Percentiles rank a stretch among this genome's conserved stretches.
phyloP scores from a whole-genome alignment of 2,113 vertebrate genomes.

The Motacilla alba region DNA sequence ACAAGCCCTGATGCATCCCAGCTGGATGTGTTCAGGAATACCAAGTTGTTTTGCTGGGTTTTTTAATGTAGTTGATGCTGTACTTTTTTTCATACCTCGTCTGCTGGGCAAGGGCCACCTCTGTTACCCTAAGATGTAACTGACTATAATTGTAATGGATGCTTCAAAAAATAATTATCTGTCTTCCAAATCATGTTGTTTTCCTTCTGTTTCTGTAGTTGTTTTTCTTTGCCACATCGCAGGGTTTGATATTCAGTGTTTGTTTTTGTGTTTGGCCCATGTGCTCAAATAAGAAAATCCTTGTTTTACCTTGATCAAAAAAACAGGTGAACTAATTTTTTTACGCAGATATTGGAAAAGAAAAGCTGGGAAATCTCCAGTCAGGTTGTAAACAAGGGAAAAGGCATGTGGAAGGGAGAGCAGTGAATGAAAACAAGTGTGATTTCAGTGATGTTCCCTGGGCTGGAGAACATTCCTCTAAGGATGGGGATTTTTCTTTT shows the following conservation, averaged over 20 bases:
- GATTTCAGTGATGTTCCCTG: background rate
- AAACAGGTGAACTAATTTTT: background rate
- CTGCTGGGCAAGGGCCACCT: background rate
- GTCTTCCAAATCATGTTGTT: background rate
- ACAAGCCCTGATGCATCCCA: background rate
- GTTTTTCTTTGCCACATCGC: background rate
- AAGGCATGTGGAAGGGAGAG: background rate
- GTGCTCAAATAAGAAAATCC: background rate
- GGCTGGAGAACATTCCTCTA: background rate
- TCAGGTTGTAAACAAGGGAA: slow-evolving; percentile 9
- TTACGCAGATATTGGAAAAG: fast-evolving
- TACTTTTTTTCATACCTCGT: background rate
- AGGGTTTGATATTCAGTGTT: background rate
- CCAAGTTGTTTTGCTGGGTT: background rate
- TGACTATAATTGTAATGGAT: background rate
- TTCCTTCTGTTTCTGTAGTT: background rate
- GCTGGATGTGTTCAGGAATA: background rate
- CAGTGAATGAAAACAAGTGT: background rate
- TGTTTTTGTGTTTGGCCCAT: background rate
- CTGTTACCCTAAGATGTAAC: background rate
- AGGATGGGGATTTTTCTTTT: background rate
- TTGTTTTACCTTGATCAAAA: background rate
- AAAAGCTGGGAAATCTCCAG: background rate
- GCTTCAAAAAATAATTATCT: background rate
- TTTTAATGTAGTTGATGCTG: background rate